phyloP scores from a whole-genome alignment of 2,888 invertebrate species.

The Subacronicta megacephala region DNA sequence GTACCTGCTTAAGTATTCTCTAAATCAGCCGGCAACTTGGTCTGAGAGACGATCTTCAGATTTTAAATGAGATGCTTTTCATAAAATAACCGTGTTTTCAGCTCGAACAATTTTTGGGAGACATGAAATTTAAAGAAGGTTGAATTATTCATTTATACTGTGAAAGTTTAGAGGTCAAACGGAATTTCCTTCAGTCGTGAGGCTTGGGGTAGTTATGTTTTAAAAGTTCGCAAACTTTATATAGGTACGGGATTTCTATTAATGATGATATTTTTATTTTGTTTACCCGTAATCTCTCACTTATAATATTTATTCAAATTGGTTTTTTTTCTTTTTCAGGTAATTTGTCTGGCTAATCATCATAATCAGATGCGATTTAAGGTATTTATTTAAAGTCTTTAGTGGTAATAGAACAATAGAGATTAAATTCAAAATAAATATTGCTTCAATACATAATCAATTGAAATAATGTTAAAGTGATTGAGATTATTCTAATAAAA shows the following conservation, averaged over 20 bases:
- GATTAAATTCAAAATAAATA: too few species aligned
- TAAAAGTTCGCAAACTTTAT: constrained; percentile 26
- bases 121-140: constrained; percentile 36
- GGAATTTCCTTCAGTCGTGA: constrained; percentile 30
- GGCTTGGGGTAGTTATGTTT: constrained; percentile 14
- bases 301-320: constrained; percentile 2
- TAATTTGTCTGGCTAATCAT: constrained; percentile 21
- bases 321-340: constrained; percentile 29
- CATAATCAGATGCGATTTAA: constrained; percentile 7
- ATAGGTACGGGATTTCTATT: constrained; percentile 10
- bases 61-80: constrained; percentile 34
- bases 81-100: constrained; percentile 41
- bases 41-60: constrained; percentile 5
- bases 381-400: constrained; percentile 12
- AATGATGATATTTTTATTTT: constrained; percentile 30
- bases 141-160: constrained; percentile 55
- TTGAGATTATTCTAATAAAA: too few species aligned
- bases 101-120: constrained; percentile 43
- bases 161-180: constrained; percentile 50
- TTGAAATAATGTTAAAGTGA: too few species aligned
- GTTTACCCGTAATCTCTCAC: not conserved
- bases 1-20: not conserved
- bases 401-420: not conserved
- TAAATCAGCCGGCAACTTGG: constrained; percentile 11
- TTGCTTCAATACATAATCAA: too few species aligned